Base-by-base conservation (phyloP, 1,140 invertebrate genomes). In the Meloidogyne floridensis region DNA sequence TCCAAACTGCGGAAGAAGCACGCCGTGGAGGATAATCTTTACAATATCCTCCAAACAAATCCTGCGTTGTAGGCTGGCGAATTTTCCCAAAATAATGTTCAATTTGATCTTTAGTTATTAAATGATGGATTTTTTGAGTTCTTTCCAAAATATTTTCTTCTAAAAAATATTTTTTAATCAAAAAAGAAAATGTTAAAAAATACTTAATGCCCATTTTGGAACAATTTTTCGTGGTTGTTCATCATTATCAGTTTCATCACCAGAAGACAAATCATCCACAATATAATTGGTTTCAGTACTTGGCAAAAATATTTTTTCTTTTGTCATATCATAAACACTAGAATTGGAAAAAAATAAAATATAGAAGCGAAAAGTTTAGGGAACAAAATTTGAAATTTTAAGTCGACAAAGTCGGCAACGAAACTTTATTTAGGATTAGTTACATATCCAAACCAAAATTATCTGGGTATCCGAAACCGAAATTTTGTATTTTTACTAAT, bases 231-330 rank as follows among this genome's bases (percentile, higher is more conserved):
- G 89, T 47, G 92, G 92, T 18, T 88, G 86, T 8, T 88, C 87
- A 42, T 92, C 92, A 82, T 92, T 91, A 86, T 92, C 92, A 6
- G 92, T 92, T 13, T 91, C 91, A 78, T 92, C 92, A 79, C 90
- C 91, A 8, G 91, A 91, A 18, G 84, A 83, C 1, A 92, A 87
- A 81, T 92, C 91, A 69, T 87, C 85, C 32, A 92, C 91, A 81
- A 91, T 91, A 84, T 92, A 92, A 20, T 92, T 82, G 42, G 86
- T 72, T 51, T 87, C 84, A 20, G 86, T 86, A n/a, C 59, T 65
- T 7, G 85, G 85, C 15, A 86, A 13, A 69, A 56, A 82, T n/a
- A 86, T 73, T 70, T 86, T 86, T 3, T 86, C 86, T 3, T 59
- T 85, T 5, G 84, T 85, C 77, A 85, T 85, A 42, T 84, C 84